Evolutionary conservation across 2,888 invertebrate genomes (phyloP).

Genomic region (Sipha maydis): DNA sequence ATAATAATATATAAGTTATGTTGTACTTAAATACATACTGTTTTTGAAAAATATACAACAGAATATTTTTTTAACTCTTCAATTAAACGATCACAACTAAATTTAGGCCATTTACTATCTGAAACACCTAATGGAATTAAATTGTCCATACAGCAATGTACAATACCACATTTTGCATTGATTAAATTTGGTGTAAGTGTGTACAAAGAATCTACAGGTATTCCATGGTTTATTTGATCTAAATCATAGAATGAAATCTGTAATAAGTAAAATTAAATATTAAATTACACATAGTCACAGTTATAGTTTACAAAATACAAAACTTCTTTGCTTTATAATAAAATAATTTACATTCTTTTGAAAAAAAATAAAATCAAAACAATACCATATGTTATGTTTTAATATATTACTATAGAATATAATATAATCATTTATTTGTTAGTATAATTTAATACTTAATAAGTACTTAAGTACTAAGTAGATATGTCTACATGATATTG

Average conservation of each 20-base stretch:
- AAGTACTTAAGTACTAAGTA: too few species aligned
- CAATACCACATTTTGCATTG: conserved; percentile 2
- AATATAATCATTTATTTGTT: neutral
- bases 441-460: too few species aligned
- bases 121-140: conserved; percentile 34
- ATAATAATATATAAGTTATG: neutral
- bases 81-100: conserved; percentile 49
- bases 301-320: too few species aligned
- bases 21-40: neutral
- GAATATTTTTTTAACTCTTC: conserved; percentile 32
- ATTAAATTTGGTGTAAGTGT: conserved; percentile 52
- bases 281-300: too few species aligned
- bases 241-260: conserved; percentile 42
- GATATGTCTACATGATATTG: too few species aligned
- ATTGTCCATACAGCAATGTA: conserved; percentile 22
- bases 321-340: too few species aligned
- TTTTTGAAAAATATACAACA: conserved; percentile 62
- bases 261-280: neutral
- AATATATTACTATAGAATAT: neutral
- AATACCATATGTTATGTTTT: neutral
- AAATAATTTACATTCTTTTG: too few species aligned
- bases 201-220: neutral
- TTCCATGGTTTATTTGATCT: conserved; percentile 1
- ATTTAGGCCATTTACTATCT: conserved; percentile 46
- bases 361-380: neutral